Conservation (phyloP, 2,888 invertebrate genomes). For the Metallyticus violacea region DNA sequence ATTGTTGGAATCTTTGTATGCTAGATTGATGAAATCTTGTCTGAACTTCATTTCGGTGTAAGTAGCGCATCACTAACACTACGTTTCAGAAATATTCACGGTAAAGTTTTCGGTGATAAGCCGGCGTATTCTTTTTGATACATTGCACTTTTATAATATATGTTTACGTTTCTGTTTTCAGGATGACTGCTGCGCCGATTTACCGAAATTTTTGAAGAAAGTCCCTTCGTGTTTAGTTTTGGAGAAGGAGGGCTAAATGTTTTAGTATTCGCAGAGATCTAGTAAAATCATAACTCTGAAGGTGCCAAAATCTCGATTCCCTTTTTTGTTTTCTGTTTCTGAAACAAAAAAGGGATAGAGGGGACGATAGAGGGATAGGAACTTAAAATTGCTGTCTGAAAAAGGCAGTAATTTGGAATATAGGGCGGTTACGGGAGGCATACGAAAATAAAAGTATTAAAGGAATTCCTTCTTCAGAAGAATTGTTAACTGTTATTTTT, state of each 20-base stretch:
- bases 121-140: neutral
- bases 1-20: too few relatives aligned
- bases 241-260: neutral
- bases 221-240: neutral
- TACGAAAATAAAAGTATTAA: too few relatives aligned
- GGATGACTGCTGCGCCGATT: neutral
- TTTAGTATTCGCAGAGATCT: neutral
- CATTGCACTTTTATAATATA: too few relatives aligned
- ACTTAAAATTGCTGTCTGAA: neutral
- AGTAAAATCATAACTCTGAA: neutral
- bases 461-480: neutral
- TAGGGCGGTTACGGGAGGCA: neutral
- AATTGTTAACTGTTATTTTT: neutral
- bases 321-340: slow-evolving; percentile 25
- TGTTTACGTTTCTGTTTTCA: neutral
- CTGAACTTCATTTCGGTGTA: too few relatives aligned
- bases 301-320: slow-evolving; percentile 23
- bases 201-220: neutral
- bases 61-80: too few relatives aligned
- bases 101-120: neutral
- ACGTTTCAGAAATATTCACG: too few relatives aligned
- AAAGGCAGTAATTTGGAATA: neutral
- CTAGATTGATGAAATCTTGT: too few relatives aligned
- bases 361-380: slow-evolving; percentile 6
- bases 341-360: slow-evolving; percentile 28